Conservation (phyloP, 2,113 vertebrate genomes). For the Penelope pileata region DNA sequence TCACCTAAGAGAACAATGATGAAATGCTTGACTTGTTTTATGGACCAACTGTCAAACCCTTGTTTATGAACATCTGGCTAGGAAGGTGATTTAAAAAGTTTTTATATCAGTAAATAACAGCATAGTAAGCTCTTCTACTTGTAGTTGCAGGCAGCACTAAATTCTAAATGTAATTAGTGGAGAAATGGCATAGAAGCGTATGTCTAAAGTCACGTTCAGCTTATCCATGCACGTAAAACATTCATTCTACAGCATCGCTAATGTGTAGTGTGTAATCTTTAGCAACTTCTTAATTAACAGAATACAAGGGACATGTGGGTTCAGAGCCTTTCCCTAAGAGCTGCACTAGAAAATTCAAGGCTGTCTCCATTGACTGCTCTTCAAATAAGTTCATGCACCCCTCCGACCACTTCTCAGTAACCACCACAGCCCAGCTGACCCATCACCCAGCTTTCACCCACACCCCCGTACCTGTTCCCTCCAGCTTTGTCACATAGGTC, state of each 20-base stretch:
- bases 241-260: background rate
- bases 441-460: background rate
- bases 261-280: background rate
- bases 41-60: background rate
- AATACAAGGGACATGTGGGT: background rate
- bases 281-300: background rate
- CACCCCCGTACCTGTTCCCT: rapidly evolving
- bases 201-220: background rate
- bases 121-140: background rate
- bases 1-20: conserved; percentile 41
- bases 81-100: conserved; percentile 32
- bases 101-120: conserved; percentile 34
- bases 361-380: background rate
- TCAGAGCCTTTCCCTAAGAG: background rate
- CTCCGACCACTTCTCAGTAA: background rate
- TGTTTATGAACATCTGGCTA: conserved; percentile 54
- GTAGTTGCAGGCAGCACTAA: background rate
- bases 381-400: background rate
- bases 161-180: background rate
- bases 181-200: background rate
- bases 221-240: background rate
- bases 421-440: background rate
- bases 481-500: background rate
- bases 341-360: rapidly evolving
- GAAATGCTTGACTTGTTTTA: conserved; percentile 57